These are phyloP conservation scores for Metopolophium dirhodum DNA, from an alignment of 1,140 invertebrate species.

Conservation along the genomic window DNA sequence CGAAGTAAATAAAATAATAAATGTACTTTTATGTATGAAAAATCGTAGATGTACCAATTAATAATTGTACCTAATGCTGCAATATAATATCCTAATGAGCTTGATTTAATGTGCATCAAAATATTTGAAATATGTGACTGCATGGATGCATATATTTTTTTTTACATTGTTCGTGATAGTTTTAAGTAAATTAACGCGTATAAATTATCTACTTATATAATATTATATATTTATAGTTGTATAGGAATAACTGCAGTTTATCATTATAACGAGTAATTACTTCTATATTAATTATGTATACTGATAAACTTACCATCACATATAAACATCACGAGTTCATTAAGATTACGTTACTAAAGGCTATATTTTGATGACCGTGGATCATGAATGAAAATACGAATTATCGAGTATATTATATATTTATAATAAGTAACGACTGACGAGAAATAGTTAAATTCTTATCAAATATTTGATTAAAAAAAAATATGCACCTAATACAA, in stretches of 20 bases:
- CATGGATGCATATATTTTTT: background rate
- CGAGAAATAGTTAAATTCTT: background rate
- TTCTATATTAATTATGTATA: background rate
- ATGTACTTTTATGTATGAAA: background rate
- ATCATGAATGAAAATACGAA: background rate
- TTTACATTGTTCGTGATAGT: background rate
- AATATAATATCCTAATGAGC: background rate
- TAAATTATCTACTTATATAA: background rate
- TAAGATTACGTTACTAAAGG: background rate
- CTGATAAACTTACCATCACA: background rate
- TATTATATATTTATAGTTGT: background rate
- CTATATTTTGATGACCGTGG: background rate
- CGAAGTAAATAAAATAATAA: background rate
- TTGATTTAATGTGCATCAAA: background rate
- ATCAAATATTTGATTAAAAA: conserved; percentile 16
- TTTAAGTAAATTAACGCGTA: background rate
- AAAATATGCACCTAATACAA: background rate
- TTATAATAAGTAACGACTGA: background rate
- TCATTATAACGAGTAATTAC: background rate
- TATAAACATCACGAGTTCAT: background rate
- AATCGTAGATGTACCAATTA: background rate
- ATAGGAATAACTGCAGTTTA: background rate
- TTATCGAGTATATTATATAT: background rate
- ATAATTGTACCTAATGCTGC: background rate
- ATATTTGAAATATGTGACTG: background rate